Evolutionary conservation across 2,113 vertebrate genomes (phyloP), one percentile per base, ranked within the genome.

Genomic region (Lipophrys pholis): DNA sequence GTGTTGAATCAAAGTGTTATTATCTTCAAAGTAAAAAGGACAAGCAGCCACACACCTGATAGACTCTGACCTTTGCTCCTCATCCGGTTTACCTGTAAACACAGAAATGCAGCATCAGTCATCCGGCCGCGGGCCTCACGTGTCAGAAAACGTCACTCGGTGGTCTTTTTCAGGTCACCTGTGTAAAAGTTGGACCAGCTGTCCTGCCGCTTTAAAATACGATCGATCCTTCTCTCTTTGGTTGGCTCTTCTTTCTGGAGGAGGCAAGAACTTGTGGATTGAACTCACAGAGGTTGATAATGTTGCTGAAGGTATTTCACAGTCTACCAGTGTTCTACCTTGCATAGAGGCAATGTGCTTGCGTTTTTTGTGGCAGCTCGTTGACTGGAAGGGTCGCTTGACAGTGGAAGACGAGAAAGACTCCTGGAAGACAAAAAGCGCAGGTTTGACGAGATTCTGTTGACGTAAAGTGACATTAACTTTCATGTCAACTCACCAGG

Each of bases 131-230:
- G 8, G 0, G 35, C 17, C 51, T 11, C 12, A 21, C 0, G 3
- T 6, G 35, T 60, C 3, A 45, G 16, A 38, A 36, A 40, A 56
- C 30, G 45, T 30, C 2, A 30, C 4, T 1, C 3, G 3, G 8
- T 7, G 11, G 1, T 67, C 46, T 11, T 36, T 52, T 65, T 46
- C 5, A 55, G 40, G 50, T 58, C 43, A 93, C 93, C 91, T 64
- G 85, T 64, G 15, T 80, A 79, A 77, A 83, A 90, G 64, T 82
- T 92, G 64, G 92, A 93, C 91, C 91, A 94, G 63, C 91, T 93
- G 76, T 94, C 93, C 77, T 92, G 91, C 12, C 89, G 68, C 75
- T 88, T 88, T 17, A 93, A 70, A 63, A 83, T 6, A 1, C 65
- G 80, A 10, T 90, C 87, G 45, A 72, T 16, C 62, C 82, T 86